Base-by-base conservation (phyloP, 2,888 invertebrate genomes). In the Ametastegia equiseti region DNA sequence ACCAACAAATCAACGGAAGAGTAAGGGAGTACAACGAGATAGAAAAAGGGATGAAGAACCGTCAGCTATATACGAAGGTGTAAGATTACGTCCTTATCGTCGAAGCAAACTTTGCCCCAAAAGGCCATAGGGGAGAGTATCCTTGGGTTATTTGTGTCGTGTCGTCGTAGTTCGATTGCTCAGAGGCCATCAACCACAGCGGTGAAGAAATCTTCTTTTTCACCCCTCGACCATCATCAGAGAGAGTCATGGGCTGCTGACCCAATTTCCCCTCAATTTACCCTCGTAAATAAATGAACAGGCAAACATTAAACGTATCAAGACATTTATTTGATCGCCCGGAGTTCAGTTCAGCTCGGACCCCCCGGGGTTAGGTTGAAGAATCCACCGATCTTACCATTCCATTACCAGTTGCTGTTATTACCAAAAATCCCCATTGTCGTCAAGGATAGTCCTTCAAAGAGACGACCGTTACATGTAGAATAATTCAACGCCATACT, bases 241-340 rank as follows among this genome's bases (percentile, higher is more conserved):
- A 60, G 54, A 3, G 30, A 60, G 15, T 30, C 81, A 82, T 50
- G 75, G 83, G 82, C 79, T 83, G 85, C 86, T 90, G 90, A 90
- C 90, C 91, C 87, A 91, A 90, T 90, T 91, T 89, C 85, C 85
- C 86, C 87, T 87, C 88, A 86, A 88, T 88, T 89, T 88, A 84
- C 83, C 83, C 86, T 78, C 78, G 86, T 87, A 88, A 89, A 90
- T 90, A 89, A 90, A 90, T 88, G 88, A 89, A 85, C 87, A 82
- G 84, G 83, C 86, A 84, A 86, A 86, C 85, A 84, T 86, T 86
- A 86, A 89, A 88, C 86, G 89, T 90, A 90, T 90, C 88, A 87
- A 86, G 88, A 87, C 88, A 87, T 88, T 88, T 88, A 87, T 90
- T 90, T 88, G 87, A 83, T 84, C 87, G 86, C 85, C 86, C 85